These are phyloP conservation scores for Drosophila antonietae DNA, from an alignment of 2,888 invertebrate species.

Conservation along the genomic window DNA sequence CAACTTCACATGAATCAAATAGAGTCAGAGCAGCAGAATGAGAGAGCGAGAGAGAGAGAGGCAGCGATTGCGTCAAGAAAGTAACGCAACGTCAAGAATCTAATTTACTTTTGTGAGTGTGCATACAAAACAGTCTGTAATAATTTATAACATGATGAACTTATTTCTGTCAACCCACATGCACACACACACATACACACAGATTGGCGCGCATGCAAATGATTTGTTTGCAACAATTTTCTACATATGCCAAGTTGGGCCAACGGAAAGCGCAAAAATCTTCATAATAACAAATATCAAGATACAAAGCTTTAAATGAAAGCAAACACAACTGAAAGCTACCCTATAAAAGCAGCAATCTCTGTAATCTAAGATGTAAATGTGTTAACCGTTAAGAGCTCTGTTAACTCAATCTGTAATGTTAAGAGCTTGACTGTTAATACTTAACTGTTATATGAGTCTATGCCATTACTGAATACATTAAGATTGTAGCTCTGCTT, in stretches of 20 bases:
- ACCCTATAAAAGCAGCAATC: conserved; percentile 9
- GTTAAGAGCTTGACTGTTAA: not conserved
- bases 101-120: conserved; percentile 58
- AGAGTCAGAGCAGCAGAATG: not conserved
- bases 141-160: conserved; percentile 73
- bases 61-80: conserved; percentile 18
- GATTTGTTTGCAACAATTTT: conserved; percentile 30
- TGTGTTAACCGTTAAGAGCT: not conserved
- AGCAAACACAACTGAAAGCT: not conserved
- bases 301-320: not conserved
- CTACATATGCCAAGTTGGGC: conserved; percentile 39
- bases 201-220: conserved; percentile 42
- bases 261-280: conserved; percentile 34
- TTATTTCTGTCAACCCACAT: conserved; percentile 43
- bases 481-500: not conserved
- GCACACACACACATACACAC: not conserved
- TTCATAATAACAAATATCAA: conserved; percentile 54
- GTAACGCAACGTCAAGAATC: conserved; percentile 42
- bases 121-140: conserved; percentile 56
- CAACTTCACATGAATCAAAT: conserved; percentile 49
- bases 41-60: not conserved
- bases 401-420: not conserved
- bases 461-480: not conserved
- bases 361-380: too few species aligned
- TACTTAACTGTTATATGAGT: not conserved